Conservation (phyloP, 2,888 invertebrate genomes). For the Sericinus montela region DNA sequence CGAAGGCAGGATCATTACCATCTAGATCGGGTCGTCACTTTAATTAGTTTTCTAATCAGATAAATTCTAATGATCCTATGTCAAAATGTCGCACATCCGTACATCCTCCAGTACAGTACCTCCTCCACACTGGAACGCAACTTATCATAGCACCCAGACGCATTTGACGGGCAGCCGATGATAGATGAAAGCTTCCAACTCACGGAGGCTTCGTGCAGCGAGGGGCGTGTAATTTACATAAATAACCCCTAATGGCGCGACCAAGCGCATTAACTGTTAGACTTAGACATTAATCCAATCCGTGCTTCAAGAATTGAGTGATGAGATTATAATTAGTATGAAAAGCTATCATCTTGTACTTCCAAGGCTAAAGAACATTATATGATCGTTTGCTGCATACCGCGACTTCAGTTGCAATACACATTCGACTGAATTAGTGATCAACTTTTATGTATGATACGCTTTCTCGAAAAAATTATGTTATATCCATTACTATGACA, state of each 20-base stretch:
- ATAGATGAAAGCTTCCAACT: conserved; percentile 25
- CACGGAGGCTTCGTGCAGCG: conserved; percentile 17
- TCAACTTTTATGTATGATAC: no score
- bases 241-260: conserved; percentile 47
- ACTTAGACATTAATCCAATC: conserved; percentile 37
- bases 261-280: conserved; percentile 26
- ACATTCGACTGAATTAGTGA: no score
- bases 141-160: conserved; percentile 25
- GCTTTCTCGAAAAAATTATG: no score
- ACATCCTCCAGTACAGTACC: no score
- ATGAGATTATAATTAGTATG: conserved; percentile 26
- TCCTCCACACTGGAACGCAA: not conserved
- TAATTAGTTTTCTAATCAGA: no score
- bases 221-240: conserved; percentile 44
- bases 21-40: no score
- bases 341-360: not conserved
- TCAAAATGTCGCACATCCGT: not conserved
- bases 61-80: not conserved
- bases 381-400: not conserved
- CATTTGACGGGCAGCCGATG: conserved; percentile 38
- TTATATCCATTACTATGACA: no score
- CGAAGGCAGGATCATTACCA: no score
- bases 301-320: conserved; percentile 25
- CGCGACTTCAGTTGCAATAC: no score
- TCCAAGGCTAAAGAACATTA: not conserved